These are phyloP conservation scores for Diachasmimorpha longicaudata DNA, from an alignment of 1,140 invertebrate species.

Conservation along the genomic window DNA sequence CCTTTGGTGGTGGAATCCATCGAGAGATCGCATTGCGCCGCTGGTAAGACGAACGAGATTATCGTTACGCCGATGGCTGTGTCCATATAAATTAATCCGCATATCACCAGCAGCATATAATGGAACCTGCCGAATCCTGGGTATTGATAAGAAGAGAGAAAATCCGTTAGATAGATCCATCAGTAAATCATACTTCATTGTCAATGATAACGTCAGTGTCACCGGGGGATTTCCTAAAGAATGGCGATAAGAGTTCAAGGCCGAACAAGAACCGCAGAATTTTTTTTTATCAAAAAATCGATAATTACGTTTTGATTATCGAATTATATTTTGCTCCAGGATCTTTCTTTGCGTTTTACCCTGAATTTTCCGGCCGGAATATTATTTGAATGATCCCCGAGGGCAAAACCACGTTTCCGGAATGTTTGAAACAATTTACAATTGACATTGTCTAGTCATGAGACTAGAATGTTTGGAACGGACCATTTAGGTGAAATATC, in stretches of 20 bases:
- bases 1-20: constrained; percentile 79
- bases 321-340: too few species aligned
- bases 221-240: not conserved
- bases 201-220: not conserved
- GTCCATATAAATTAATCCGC: constrained; percentile 76
- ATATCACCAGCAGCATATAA: constrained; percentile 71
- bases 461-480: too few species aligned
- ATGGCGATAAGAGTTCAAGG: not conserved
- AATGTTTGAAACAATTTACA: too few species aligned
- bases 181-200: not conserved
- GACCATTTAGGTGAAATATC: too few species aligned
- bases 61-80: constrained; percentile 87
- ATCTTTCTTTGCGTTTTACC: too few species aligned
- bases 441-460: too few species aligned
- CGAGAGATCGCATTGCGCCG: constrained; percentile 76
- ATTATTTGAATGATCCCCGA: too few species aligned
- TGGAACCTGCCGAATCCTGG: constrained; percentile 83
- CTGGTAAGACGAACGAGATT: constrained; percentile 78
- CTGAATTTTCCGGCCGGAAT: too few species aligned
- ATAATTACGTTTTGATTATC: too few species aligned
- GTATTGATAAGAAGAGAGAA: not conserved
- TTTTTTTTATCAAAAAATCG: too few species aligned
- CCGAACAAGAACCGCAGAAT: not conserved
- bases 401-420: too few species aligned
- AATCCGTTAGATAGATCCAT: not conserved